Percentiles rank a stretch among this genome's conserved stretches.
Evolutionary conservation across 2,888 invertebrate species (phyloP).

Genomic region (Physocephala rufipes): DNA sequence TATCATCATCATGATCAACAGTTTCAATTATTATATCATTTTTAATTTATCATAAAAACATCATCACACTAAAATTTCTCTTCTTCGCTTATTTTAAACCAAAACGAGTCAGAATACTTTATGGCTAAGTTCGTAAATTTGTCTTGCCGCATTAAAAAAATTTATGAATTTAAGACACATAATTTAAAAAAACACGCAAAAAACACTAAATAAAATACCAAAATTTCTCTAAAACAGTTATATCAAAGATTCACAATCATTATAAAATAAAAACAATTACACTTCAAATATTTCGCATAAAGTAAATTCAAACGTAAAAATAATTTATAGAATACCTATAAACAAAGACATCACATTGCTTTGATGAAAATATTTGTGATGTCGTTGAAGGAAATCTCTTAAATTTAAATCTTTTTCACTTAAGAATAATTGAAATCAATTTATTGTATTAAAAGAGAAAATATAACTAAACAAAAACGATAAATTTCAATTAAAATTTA

Average conservation of each 20-base stretch:
- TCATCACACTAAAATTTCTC: too few relatives aligned
- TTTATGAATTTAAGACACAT: too few relatives aligned
- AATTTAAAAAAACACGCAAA: not conserved
- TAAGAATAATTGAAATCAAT: not conserved
- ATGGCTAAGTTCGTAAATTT: too few relatives aligned
- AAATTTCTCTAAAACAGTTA: too few relatives aligned
- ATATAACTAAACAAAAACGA: not conserved
- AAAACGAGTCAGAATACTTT: too few relatives aligned
- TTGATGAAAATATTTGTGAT: not conserved
- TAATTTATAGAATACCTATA: not conserved
- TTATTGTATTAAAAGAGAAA: conserved; percentile 21
- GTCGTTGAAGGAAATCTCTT: not conserved
- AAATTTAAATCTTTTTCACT: conserved; percentile 23
- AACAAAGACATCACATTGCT: conserved; percentile 5
- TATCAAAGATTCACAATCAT: too few relatives aligned
- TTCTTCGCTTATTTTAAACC: too few relatives aligned
- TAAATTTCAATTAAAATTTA: not conserved
- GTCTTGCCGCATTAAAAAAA: too few relatives aligned
- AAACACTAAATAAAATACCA: too few relatives aligned
- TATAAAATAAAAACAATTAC: not conserved
- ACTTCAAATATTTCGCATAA: conserved; percentile 18
- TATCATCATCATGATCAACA: too few relatives aligned
- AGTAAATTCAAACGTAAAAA: conserved; percentile 18
- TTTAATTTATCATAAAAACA: too few relatives aligned
- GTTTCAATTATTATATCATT: too few relatives aligned